A percentile compares a stretch with the other conserved stretches of the same genome.
phyloP scores from a whole-genome alignment of 2,888 invertebrate genomes.

The Steromphala cineraria region DNA sequence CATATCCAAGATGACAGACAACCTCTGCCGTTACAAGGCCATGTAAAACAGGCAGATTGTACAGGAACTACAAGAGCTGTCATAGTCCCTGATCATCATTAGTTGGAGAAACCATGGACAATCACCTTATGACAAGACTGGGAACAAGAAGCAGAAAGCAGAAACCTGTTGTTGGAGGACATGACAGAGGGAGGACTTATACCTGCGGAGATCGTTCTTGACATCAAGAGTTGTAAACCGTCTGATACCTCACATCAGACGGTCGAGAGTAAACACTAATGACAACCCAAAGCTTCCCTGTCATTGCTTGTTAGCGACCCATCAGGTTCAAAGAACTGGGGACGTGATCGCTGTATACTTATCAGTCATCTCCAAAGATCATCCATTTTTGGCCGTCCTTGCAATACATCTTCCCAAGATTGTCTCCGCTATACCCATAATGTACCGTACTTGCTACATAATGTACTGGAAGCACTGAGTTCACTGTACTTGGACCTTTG shows the following conservation, averaged over 20 bases:
- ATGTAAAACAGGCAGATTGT: too few relatives aligned
- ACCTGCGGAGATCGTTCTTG: background rate
- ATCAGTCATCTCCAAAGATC: too few relatives aligned
- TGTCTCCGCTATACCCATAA: too few relatives aligned
- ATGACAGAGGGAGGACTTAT: background rate
- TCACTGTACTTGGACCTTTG: too few relatives aligned
- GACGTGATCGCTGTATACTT: background rate
- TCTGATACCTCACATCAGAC: constrained; percentile 1
- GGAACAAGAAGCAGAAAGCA: background rate
- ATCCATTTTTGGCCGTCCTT: too few relatives aligned
- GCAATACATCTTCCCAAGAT: too few relatives aligned
- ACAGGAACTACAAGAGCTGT: too few relatives aligned
- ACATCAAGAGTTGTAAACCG: background rate
- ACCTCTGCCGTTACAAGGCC: too few relatives aligned
- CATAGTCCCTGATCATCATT: background rate
- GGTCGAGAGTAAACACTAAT: background rate
- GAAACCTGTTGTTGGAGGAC: background rate
- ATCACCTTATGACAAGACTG: constrained; percentile 7
- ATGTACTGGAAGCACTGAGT: too few relatives aligned
- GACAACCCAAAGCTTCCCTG: background rate
- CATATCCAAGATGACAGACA: too few relatives aligned
- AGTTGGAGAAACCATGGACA: background rate
- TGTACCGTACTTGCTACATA: too few relatives aligned
- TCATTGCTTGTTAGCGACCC: background rate
- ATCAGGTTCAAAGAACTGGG: background rate